phyloP scores from a whole-genome alignment of 2,113 vertebrate genomes.

The Chelonoidis abingdonii region DNA sequence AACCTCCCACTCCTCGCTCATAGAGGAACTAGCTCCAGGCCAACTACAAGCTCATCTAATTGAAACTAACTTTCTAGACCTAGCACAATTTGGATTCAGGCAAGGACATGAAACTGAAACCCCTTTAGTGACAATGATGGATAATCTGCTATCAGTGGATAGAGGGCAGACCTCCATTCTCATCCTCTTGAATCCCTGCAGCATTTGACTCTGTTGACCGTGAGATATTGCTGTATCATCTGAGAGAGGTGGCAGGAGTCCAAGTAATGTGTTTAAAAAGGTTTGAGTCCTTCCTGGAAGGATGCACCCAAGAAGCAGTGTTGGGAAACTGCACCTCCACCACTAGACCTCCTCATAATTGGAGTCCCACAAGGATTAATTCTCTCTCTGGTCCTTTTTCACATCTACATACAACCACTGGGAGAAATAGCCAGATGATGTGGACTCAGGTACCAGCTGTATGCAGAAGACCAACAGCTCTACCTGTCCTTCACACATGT shows the following conservation, averaged over 20 bases:
- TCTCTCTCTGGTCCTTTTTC: not conserved
- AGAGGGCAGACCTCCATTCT: not conserved
- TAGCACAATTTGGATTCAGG: not conserved
- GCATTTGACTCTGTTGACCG: not conserved
- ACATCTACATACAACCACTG: not conserved
- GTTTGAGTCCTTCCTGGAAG: not conserved
- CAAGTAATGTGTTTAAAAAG: not conserved
- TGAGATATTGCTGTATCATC: not conserved
- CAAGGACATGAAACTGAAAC: not conserved
- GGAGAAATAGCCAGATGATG: not conserved
- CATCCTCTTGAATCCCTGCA: not conserved
- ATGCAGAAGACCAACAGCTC: not conserved
- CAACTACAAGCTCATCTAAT: not conserved
- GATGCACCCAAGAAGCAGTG: not conserved
- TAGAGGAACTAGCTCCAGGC: not conserved
- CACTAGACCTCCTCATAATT: not conserved
- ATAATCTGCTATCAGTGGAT: not conserved
- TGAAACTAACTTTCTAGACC: not conserved
- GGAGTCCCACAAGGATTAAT: not conserved
- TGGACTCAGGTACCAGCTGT: not conserved
- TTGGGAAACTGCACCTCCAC: not conserved
- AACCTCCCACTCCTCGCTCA: not conserved
- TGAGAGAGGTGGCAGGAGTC: not conserved
- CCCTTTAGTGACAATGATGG: not conserved
- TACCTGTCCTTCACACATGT: not conserved